Base-by-base conservation (phyloP, 1,140 invertebrate species). In the Himalopsyche phryganea region DNA sequence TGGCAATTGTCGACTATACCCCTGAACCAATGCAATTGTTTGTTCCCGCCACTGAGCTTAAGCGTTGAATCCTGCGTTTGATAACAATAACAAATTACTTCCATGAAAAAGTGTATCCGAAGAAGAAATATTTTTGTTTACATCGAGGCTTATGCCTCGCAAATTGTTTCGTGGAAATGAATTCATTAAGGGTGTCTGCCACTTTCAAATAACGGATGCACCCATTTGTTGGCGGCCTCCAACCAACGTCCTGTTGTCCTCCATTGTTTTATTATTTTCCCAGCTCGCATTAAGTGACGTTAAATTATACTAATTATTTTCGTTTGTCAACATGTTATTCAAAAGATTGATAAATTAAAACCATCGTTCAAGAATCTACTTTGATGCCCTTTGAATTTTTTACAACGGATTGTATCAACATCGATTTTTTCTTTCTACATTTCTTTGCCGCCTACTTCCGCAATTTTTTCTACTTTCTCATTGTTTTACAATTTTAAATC, bases 111-210 rank as follows among this genome's bases (percentile, higher is more conserved):
- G 35, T 28, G 19, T 42, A 15, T 20, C 28, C 51, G 17, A 10
- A 54, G 42, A 32, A 47, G 18, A 19, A 46, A 47, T 56, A 41
- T 41, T 56, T 18, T 42, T 56, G 54, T 56, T 56, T 56, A 56
- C 54, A 56, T n/a, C 28, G 1, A 1, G 47, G 11, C 54, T 56
- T 56, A 46, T 13, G 57, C 19, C 50, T 7, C 50, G 50, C 50
- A 60, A 60, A 60, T 60, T 60, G 58, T 60, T 60, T 42, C 44
- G 50, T 50, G 36, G 36, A 54, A 60, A 53, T 48, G 58, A 60
- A 60, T 60, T 53, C 46, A 53, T 59, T 59, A 53, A 60, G 44
- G 11, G 36, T 19, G 50, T 36, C 20, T n/a, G 28, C 32, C 20
- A 33, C 20, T 33, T 32, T 44, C 48, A 44, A 40, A 36, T 20